phyloP scores from a whole-genome alignment of 1,140 invertebrate genomes.

The Bombus soroeensis region DNA sequence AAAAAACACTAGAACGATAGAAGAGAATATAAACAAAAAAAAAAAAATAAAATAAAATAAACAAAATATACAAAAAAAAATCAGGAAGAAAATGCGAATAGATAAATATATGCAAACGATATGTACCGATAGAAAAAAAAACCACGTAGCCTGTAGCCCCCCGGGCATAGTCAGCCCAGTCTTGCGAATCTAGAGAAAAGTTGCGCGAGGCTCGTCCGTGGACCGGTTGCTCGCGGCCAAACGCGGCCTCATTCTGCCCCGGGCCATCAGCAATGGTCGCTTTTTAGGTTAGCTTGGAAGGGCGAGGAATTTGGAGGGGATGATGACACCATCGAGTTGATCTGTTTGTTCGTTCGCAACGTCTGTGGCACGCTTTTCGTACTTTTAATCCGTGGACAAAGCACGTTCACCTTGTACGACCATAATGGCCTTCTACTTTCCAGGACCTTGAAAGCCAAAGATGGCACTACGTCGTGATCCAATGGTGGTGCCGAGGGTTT shows the following conservation, averaged over 20 bases:
- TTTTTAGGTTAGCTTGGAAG: constrained; percentile 52
- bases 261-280: constrained; percentile 76
- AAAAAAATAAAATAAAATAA: constrained; percentile 32
- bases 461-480: constrained; percentile 81
- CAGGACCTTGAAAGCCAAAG: constrained; percentile 81
- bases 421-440: constrained; percentile 71
- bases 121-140: constrained; percentile 78
- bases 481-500: constrained; percentile 65
- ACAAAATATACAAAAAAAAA: constrained; percentile 49
- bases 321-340: constrained; percentile 20
- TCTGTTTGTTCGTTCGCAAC: constrained; percentile 56
- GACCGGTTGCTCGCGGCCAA: constrained; percentile 75
- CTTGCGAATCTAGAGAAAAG: constrained; percentile 78
- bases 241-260: constrained; percentile 67
- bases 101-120: constrained; percentile 71
- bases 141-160: constrained; percentile 75
- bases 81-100: constrained; percentile 59
- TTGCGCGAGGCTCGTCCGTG: constrained; percentile 73
- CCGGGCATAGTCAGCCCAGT: constrained; percentile 74
- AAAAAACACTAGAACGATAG: neutral
- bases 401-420: constrained; percentile 76
- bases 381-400: constrained; percentile 84
- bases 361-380: constrained; percentile 83
- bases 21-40: neutral
- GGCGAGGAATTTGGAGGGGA: constrained; percentile 54